These are phyloP conservation scores for Monoplex corrugatus DNA, from an alignment of 2,888 invertebrate species.

Conservation along the genomic window DNA sequence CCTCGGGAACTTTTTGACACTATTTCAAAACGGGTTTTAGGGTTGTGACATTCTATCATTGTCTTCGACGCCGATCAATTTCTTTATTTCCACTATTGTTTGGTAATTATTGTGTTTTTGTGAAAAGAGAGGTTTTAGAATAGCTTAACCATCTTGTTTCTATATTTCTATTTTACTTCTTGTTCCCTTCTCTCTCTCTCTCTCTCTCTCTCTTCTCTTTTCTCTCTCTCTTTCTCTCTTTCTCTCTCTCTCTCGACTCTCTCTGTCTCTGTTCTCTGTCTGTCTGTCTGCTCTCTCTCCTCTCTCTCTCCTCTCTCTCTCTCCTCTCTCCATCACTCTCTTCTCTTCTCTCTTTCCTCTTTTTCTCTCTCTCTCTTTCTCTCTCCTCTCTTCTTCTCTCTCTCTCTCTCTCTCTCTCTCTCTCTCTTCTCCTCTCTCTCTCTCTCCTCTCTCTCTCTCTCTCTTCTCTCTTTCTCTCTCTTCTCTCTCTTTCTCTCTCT, in stretches of 20 bases:
- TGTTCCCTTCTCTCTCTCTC: not conserved
- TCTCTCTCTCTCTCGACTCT: not conserved
- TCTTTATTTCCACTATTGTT: too few relatives aligned
- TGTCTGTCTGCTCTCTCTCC: not conserved
- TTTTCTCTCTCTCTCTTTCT: not conserved
- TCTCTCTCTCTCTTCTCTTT: constrained; percentile 11
- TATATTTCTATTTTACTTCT: not conserved
- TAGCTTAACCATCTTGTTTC: too few relatives aligned
- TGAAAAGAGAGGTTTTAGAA: too few relatives aligned
- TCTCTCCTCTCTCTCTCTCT: too few relatives aligned
- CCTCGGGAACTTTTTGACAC: too few relatives aligned
- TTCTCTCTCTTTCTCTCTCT: not conserved
- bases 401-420: not conserved
- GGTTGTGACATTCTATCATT: too few relatives aligned
- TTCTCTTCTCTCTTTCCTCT: not conserved
- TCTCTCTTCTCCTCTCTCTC: not conserved
- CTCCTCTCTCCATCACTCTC: not conserved
- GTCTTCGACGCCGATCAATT: too few relatives aligned
- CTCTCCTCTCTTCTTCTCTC: not conserved
- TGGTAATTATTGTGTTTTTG: too few relatives aligned
- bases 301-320: not conserved
- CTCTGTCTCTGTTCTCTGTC: not conserved
- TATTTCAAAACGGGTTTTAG: too few relatives aligned
- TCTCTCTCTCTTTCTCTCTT: not conserved
- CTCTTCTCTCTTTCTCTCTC: not conserved